These are phyloP conservation scores for Cremastinae sp. DNA, from an alignment of 2,888 invertebrate genomes.

Conservation along the genomic window DNA sequence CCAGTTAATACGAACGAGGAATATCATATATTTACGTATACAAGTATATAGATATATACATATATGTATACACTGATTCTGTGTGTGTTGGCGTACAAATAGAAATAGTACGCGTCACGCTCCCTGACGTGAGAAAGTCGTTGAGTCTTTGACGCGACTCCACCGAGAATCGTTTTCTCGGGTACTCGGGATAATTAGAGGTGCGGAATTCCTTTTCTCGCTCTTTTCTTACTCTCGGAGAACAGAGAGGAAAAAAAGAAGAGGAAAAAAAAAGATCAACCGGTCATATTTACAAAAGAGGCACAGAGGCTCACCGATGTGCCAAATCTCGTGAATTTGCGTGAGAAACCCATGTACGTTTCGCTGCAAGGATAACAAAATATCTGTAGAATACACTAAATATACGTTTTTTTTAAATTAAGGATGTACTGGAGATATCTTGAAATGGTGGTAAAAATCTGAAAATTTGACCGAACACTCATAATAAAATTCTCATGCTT, in stretches of 20 bases:
- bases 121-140: conserved; percentile 71
- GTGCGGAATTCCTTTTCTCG: conserved; percentile 63
- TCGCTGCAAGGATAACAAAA: conserved; percentile 8
- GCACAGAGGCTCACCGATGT: conserved; percentile 50
- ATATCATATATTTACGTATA: neutral
- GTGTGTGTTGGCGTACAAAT: conserved; percentile 44
- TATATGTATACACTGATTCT: conserved; percentile 52
- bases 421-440: too few relatives aligned
- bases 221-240: conserved; percentile 28
- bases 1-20: conserved; percentile 7
- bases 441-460: too few relatives aligned
- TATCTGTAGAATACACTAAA: conserved; percentile 10
- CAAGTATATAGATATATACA: neutral
- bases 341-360: conserved; percentile 43
- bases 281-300: conserved; percentile 57
- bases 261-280: conserved; percentile 36
- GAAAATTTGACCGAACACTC: too few relatives aligned
- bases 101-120: conserved; percentile 63
- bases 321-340: conserved; percentile 38
- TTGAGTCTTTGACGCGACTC: conserved; percentile 40
- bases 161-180: conserved; percentile 54
- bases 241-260: neutral
- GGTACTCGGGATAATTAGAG: conserved; percentile 63
- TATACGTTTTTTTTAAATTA: too few relatives aligned
- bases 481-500: too few relatives aligned